Conservation (phyloP, 2,113 vertebrate genomes). For the Oceanodroma tethys region DNA sequence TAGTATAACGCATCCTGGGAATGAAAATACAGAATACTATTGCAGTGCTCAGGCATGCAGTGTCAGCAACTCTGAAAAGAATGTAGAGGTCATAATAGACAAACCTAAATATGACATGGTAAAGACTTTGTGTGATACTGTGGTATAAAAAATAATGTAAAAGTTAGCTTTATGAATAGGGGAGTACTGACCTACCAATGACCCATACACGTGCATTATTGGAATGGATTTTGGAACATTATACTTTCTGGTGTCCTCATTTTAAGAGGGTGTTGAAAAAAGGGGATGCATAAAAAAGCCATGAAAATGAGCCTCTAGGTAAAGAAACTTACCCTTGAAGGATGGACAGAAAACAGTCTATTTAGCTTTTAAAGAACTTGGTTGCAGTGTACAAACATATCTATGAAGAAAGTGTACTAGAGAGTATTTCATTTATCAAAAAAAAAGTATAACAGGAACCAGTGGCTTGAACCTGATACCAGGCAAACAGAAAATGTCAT, state of each 20-base stretch:
- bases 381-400: background rate
- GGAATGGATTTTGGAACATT: background rate
- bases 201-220: rapidly evolving
- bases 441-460: background rate
- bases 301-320: background rate
- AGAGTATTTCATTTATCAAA: background rate
- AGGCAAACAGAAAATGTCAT: background rate
- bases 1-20: background rate
- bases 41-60: background rate
- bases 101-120: background rate
- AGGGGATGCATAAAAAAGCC: background rate
- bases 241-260: background rate
- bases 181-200: background rate
- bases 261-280: background rate
- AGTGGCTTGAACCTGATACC: background rate
- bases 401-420: background rate
- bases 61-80: background rate
- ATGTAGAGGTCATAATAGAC: background rate
- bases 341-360: background rate
- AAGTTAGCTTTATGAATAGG: background rate
- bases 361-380: background rate
- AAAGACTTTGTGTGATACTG: background rate
- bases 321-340: background rate
- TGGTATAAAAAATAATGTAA: background rate
- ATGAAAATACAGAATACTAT: background rate